Conservation (phyloP, 2,797 vertebrate genomes). For the Siniperca undulata region DNA sequence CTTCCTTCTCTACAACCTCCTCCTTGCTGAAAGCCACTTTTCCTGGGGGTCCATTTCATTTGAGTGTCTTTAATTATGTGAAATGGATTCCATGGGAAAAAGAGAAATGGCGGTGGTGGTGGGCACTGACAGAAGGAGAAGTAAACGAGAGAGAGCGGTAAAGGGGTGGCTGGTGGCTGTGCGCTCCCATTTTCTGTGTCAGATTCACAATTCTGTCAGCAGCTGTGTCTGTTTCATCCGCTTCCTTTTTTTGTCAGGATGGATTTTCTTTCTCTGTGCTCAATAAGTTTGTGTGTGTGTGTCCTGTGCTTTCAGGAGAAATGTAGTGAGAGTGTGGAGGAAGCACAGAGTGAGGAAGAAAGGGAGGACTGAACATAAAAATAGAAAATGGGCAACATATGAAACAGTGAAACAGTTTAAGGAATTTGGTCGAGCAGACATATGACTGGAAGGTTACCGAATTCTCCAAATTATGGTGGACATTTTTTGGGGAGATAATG, state of each 20-base stretch:
- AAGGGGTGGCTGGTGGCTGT: constrained; percentile 56
- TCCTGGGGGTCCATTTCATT: constrained; percentile 96
- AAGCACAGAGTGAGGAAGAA: constrained; percentile 27
- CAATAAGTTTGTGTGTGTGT: constrained; percentile 49
- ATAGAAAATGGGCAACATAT: constrained; percentile 35
- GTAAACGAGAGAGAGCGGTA: constrained; percentile 36
- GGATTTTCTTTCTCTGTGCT: constrained; percentile 69
- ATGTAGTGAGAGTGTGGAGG: constrained; percentile 37
- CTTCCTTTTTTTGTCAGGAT: constrained; percentile 66
- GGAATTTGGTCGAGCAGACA: constrained; percentile 13
- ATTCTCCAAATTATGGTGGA: constrained; percentile 27
- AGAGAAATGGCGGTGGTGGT: constrained; percentile 73
- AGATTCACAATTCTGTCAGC: constrained; percentile 80
- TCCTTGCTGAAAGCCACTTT: constrained; percentile 94
- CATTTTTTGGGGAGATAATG: constrained; percentile 36
- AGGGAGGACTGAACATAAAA: constrained; percentile 30
- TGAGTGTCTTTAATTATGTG: constrained; percentile 96
- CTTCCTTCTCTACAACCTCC: constrained; percentile 73
- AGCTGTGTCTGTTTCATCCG: constrained; percentile 71
- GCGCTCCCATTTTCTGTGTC: constrained; percentile 61
- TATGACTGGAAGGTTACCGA: constrained; percentile 22
- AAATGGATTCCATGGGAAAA: constrained; percentile 91
- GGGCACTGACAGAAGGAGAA: constrained; percentile 66
- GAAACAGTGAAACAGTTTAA: constrained; percentile 30
- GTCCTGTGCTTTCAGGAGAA: constrained; percentile 53